Base-by-base conservation (phyloP, 2,797 vertebrate species). In the Oophaga sylvatica region DNA sequence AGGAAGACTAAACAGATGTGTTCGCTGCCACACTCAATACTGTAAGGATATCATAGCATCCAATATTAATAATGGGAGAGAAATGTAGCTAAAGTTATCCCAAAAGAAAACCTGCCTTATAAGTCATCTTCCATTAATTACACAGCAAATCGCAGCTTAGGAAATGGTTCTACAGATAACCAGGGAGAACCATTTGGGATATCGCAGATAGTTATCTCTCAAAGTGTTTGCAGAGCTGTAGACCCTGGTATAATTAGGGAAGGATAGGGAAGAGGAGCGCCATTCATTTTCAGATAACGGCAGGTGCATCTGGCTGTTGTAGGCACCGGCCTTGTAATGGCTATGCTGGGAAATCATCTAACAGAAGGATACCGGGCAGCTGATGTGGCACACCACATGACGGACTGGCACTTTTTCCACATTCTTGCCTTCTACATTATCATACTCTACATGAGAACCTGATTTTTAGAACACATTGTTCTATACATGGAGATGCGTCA, bases 121-220 rank as follows among this genome's bases (percentile, higher is more conserved):
- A 60, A 80, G 78, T 35, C 78, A 80, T 80, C 78, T 62, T 80
- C 53, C 78, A 62, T 35, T 80, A 31, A 80, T 80, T 80, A 80
- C 78, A 20, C 78, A 60, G 78, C 29, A 60, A 35, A 60, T 62
- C 62, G 57, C 78, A 80, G 16, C 57, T 80, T 80, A 80, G 29
- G 29, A 60, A 60, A 41, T 62, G 19, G 57, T 60, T 60, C 15
- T 62, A 80, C 29, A 62, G 57, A 80, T 80, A 60, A 80, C 26
- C 26, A 16, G 78, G 59, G 57, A 35, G 62, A 62, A 60, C 78
- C 57, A 57, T 60, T 41, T 35, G 78, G 57, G 57, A 80, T 12
- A 80, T 62, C 26, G 59, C 57, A 20, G 57, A 80, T 35, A 80
- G 78, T 62, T 80, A 80, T 80, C 78, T 80, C 59, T n/a, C 59